These are phyloP conservation scores for Saimiri boliviensis DNA, from an alignment of 2,113 vertebrate genomes.

Conservation along the genomic window DNA sequence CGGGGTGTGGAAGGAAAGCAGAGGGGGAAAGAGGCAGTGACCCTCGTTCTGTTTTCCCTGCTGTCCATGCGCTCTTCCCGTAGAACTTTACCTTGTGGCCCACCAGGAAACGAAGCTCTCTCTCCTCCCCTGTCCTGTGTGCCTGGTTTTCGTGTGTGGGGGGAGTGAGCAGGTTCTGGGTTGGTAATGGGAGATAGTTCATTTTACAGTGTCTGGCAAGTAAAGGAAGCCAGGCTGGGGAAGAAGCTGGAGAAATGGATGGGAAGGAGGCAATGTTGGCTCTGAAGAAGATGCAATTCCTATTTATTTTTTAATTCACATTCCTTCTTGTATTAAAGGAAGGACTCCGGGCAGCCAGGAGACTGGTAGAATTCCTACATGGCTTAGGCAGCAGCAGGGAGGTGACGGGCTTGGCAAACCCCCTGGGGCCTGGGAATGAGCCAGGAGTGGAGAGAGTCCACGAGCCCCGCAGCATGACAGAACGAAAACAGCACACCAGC, in stretches of 20 bases:
- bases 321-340: not conserved
- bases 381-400: not conserved
- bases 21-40: not conserved
- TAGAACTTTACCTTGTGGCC: not conserved
- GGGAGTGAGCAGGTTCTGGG: not conserved
- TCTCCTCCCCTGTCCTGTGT: not conserved
- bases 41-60: fast-evolving
- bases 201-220: no score
- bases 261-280: not conserved
- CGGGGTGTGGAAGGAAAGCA: not conserved
- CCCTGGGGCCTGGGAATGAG: not conserved
- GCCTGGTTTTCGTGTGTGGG: not conserved
- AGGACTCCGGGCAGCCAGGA: not conserved
- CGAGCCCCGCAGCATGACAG: not conserved
- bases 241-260: not conserved
- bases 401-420: not conserved
- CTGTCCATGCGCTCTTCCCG: not conserved
- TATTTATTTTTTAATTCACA: not conserved
- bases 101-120: fast-evolving
- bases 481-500: not conserved
- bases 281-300: not conserved
- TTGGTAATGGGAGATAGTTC: not conserved
- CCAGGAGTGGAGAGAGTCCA: not conserved
- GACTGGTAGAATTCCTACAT: not conserved
- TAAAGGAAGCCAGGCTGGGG: not conserved